These are phyloP conservation scores for Sander vitreus DNA, from an alignment of 2,113 vertebrate genomes.

Conservation along the genomic window DNA sequence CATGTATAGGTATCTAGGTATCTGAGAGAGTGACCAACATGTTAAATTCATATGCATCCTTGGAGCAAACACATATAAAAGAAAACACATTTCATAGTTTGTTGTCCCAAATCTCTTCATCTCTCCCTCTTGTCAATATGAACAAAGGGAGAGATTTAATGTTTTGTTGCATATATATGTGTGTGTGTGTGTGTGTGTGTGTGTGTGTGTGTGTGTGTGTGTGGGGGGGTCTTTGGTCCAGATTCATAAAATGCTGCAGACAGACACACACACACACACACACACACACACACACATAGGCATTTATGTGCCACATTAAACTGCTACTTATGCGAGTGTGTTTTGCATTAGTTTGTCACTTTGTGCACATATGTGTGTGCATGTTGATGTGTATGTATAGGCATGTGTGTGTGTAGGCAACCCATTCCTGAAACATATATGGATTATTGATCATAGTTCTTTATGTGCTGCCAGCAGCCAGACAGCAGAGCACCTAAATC, in stretches of 20 bases:
- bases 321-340: slow-evolving; percentile 12
- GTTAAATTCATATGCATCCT: not conserved
- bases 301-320: not conserved
- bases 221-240: not conserved
- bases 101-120: not conserved
- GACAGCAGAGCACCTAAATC: slow-evolving; percentile 64
- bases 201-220: too few relatives aligned
- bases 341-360: slow-evolving; percentile 2
- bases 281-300: not conserved
- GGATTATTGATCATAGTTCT: slow-evolving; percentile 79
- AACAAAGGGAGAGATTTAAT: not conserved
- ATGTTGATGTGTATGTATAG: not conserved
- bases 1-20: not conserved
- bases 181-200: not conserved
- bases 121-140: not conserved
- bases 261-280: not conserved
- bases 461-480: slow-evolving; percentile 67
- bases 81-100: not conserved
- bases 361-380: slow-evolving; percentile 14
- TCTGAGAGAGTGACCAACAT: not conserved
- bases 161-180: not conserved
- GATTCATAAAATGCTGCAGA: not conserved
- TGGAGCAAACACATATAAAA: not conserved
- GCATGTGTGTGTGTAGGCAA: slow-evolving; percentile 7
- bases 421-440: slow-evolving; percentile 68